These are phyloP conservation scores for Xestoiulus laeticollis DNA, from an alignment of 2,888 invertebrate species.

Conservation along the genomic window DNA sequence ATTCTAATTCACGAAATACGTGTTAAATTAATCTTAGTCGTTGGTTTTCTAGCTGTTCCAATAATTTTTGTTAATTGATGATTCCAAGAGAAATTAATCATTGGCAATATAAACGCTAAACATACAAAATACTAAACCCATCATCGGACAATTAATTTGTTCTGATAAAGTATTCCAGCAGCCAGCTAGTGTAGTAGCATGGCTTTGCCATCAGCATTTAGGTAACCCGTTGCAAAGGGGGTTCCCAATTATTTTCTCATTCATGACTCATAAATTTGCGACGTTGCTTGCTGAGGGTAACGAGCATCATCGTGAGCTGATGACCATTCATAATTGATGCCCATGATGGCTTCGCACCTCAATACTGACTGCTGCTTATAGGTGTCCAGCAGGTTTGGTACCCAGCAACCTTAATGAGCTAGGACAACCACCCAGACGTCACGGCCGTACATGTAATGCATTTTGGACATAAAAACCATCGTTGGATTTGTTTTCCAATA, in stretches of 20 bases:
- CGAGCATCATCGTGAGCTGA: neutral
- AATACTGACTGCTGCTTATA: neutral
- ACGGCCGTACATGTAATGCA: neutral
- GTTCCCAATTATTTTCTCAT: neutral
- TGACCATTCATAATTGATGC: slow-evolving; percentile 22
- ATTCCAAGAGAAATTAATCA: too few species aligned
- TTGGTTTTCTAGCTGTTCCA: too few species aligned
- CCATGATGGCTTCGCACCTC: neutral
- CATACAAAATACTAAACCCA: too few species aligned
- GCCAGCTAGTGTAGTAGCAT: too few species aligned
- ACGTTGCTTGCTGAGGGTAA: neutral
- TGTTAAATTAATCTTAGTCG: too few species aligned
- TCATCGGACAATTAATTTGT: too few species aligned
- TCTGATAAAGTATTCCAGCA: too few species aligned
- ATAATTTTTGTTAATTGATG: too few species aligned
- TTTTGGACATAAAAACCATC: slow-evolving; percentile 10
- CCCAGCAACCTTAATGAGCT: neutral
- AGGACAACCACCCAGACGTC: neutral
- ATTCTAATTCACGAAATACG: too few species aligned
- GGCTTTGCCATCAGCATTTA: too few species aligned
- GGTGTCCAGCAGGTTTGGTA: neutral
- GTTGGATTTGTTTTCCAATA: neutral
- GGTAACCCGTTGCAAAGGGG: too few species aligned
- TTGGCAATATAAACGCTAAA: too few species aligned
- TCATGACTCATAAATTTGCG: neutral